Conservation (phyloP, 2,797 vertebrate genomes). For the Mycteria americana region DNA sequence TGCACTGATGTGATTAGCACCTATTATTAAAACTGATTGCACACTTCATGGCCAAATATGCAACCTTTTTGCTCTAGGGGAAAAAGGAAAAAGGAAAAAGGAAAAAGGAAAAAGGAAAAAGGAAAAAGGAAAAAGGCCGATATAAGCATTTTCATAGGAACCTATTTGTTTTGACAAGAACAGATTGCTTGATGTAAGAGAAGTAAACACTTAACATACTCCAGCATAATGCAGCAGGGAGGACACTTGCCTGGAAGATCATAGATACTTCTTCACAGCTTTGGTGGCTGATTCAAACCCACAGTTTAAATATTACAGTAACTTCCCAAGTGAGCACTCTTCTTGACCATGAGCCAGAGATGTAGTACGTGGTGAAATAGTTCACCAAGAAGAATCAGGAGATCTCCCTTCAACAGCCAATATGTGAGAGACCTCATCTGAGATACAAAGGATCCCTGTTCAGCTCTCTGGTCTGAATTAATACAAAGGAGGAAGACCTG, state of each 20-base stretch:
- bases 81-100: background rate
- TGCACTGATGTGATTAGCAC: background rate
- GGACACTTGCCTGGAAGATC: background rate
- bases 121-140: accelerated
- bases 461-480: background rate
- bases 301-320: background rate
- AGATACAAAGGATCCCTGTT: background rate
- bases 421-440: accelerated
- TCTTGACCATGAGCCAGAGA: background rate
- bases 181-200: background rate
- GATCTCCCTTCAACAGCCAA: background rate
- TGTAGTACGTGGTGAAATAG: background rate
- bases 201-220: background rate
- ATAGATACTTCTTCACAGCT: background rate
- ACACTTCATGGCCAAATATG: background rate
- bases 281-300: background rate
- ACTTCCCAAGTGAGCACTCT: background rate
- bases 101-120: too few species aligned
- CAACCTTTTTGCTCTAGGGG: background rate
- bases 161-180: background rate
- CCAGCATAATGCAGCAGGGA: background rate
- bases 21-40: conserved; percentile 7
- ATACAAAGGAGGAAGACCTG: background rate
- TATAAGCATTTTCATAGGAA: background rate
- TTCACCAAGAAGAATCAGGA: background rate